Conservation (phyloP, 2,888 invertebrate genomes). For the Actias luna region DNA sequence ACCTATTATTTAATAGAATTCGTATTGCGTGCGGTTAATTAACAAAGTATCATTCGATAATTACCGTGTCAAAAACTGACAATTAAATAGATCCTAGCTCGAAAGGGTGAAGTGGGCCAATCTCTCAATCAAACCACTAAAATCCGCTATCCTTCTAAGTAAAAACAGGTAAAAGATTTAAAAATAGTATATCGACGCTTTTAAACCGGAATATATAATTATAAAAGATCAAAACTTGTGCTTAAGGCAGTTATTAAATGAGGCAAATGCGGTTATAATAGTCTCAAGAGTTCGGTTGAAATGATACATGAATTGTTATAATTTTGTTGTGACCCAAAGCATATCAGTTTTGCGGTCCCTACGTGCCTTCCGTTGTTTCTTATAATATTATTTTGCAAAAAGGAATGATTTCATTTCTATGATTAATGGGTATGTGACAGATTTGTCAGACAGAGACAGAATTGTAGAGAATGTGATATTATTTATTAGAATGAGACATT, state of each 20-base stretch:
- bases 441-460: conserved; percentile 46
- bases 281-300: conserved; percentile 50
- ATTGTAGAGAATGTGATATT: conserved; percentile 42
- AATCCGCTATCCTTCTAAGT: conserved; percentile 52
- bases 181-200: conserved; percentile 62
- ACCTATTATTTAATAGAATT: conserved; percentile 10
- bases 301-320: conserved; percentile 61
- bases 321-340: conserved; percentile 43
- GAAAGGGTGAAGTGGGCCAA: conserved; percentile 54
- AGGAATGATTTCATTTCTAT: conserved; percentile 59
- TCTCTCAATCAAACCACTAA: conserved; percentile 49
- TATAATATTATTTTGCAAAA: conserved; percentile 44
- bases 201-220: conserved; percentile 69
- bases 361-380: conserved; percentile 66
- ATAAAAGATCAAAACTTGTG: conserved; percentile 70
- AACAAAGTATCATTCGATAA: conserved; percentile 11
- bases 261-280: conserved; percentile 78
- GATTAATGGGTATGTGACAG: conserved; percentile 54
- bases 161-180: conserved; percentile 59
- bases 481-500: conserved; percentile 41
- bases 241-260: conserved; percentile 70
- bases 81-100: conserved; percentile 53
- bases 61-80: conserved; percentile 34
- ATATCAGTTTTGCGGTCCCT: conserved; percentile 53
- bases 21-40: conserved; percentile 17